phyloP scores from a whole-genome alignment of 2,113 vertebrate species.

The Calyptommatus sinebrachiatus region DNA sequence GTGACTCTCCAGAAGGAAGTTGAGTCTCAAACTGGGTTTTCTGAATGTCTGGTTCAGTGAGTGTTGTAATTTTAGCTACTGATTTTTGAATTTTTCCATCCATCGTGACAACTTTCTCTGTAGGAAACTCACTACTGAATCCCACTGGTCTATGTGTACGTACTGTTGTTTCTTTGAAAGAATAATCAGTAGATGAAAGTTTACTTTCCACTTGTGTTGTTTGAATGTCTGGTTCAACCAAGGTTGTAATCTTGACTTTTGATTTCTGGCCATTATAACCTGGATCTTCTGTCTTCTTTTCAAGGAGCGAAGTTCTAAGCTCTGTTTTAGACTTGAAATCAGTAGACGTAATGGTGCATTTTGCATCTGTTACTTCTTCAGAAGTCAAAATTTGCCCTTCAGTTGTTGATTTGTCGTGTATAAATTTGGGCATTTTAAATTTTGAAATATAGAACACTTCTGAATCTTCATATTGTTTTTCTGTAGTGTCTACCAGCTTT shows the following conservation, averaged over 20 bases:
- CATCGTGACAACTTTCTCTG: background rate
- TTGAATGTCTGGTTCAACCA: constrained; percentile 57
- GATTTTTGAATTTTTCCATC: constrained; percentile 45
- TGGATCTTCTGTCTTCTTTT: background rate
- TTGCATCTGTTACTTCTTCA: constrained; percentile 32
- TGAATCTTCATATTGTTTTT: constrained; percentile 39
- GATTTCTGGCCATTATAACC: constrained; percentile 46
- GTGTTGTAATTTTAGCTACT: constrained; percentile 37
- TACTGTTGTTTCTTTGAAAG: constrained; percentile 35
- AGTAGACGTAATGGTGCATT: background rate
- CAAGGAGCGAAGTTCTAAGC: constrained; percentile 2
- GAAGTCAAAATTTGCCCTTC: constrained; percentile 60
- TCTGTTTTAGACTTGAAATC: constrained; percentile 27
- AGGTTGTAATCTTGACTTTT: constrained; percentile 37
- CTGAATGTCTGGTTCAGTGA: constrained; percentile 59
- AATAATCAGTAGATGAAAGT: constrained; percentile 14
- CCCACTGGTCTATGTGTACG: background rate
- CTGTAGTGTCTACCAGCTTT: background rate
- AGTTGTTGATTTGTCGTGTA: constrained; percentile 39
- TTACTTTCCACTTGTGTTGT: constrained; percentile 38
- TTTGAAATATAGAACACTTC: constrained; percentile 66
- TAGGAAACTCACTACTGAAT: constrained; percentile 7
- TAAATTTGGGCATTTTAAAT: constrained; percentile 65
- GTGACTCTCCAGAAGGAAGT: constrained; percentile 5
- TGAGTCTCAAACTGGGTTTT: constrained; percentile 39